phyloP scores from a whole-genome alignment of 2,888 invertebrate species.

The Melikaiella ostensackeni region DNA sequence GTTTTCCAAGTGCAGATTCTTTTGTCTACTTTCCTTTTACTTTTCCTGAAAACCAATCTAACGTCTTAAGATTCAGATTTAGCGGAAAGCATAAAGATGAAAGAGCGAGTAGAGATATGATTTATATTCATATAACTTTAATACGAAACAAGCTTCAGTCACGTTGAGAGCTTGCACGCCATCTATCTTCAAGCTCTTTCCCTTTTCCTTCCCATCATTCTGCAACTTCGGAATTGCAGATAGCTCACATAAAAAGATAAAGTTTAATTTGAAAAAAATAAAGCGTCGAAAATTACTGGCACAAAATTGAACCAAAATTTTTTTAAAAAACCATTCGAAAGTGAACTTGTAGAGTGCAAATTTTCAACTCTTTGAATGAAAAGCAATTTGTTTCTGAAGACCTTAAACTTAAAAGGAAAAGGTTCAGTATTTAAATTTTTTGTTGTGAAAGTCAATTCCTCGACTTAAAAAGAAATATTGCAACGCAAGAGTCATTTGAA shows the following conservation, averaged over 20 bases:
- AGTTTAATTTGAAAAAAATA: too few species aligned
- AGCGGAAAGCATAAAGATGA: background rate
- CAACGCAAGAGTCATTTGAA: too few species aligned
- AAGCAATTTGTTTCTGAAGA: too few species aligned
- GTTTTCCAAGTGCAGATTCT: background rate
- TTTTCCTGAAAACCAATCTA: background rate
- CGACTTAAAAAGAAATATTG: too few species aligned
- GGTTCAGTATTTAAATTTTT: too few species aligned
- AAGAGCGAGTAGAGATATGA: conserved; percentile 52
- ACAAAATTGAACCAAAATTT: too few species aligned
- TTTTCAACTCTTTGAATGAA: too few species aligned
- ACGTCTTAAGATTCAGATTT: background rate
- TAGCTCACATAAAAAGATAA: background rate
- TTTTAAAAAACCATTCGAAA: too few species aligned
- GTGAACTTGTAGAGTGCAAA: too few species aligned
- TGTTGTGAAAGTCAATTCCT: too few species aligned
- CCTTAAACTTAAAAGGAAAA: too few species aligned
- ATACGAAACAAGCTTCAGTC: conserved; percentile 71
- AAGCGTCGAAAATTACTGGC: too few species aligned
- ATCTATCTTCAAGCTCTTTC: conserved; percentile 25
- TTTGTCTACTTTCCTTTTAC: background rate
- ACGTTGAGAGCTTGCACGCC: conserved; percentile 58
- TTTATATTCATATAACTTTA: conserved; percentile 76
- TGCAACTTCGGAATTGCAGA: conserved; percentile 31
- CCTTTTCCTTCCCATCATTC: conserved; percentile 14